Conservation (phyloP, 1,140 invertebrate genomes). For the Sycophaga agraensis region DNA sequence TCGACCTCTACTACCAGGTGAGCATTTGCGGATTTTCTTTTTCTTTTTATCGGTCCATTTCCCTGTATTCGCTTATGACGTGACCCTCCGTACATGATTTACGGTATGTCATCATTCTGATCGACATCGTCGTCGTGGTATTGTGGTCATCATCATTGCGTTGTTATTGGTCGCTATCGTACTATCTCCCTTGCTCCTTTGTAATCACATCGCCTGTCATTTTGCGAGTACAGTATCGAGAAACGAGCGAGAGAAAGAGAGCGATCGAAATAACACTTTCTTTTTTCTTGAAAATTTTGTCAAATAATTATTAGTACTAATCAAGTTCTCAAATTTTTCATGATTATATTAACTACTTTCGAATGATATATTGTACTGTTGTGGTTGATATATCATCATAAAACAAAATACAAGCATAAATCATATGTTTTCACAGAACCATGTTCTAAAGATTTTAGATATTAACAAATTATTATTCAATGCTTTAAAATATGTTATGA, state of each 20-base stretch:
- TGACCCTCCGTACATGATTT: too few species aligned
- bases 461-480: too few species aligned
- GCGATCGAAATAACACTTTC: background rate
- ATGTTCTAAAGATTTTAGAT: too few species aligned
- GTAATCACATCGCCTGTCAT: too few species aligned
- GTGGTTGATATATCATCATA: too few species aligned
- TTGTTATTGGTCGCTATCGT: background rate
- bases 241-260: background rate
- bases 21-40: constrained; percentile 16
- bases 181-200: background rate
- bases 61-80: background rate
- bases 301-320: background rate
- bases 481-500: too few species aligned
- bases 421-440: too few species aligned
- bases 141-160: background rate
- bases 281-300: background rate
- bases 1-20: constrained; percentile 70
- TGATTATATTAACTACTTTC: too few species aligned
- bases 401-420: too few species aligned
- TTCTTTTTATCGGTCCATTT: background rate
- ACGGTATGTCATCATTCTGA: background rate
- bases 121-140: background rate
- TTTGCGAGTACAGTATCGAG: too few species aligned
- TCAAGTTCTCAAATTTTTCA: background rate
- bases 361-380: too few species aligned